phyloP scores from a whole-genome alignment of 2,888 invertebrate species.

The Campaea margaritaria region DNA sequence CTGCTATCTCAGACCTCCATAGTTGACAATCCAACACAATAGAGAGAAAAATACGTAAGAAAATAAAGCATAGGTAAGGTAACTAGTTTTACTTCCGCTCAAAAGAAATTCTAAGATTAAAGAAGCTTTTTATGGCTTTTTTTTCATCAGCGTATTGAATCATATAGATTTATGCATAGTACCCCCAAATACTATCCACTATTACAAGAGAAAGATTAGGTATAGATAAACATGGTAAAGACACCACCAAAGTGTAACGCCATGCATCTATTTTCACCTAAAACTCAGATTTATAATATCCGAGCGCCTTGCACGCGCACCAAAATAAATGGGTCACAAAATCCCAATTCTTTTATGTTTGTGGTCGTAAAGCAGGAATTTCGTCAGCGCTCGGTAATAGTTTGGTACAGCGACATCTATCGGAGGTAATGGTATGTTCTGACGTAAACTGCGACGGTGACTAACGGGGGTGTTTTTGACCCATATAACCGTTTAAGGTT shows the following conservation, averaged over 20 bases:
- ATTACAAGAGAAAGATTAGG: too few species aligned
- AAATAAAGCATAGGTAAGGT: too few species aligned
- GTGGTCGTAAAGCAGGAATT: conserved; percentile 58
- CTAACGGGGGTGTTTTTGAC: conserved; percentile 71
- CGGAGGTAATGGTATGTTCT: conserved; percentile 68
- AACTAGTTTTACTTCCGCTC: too few species aligned
- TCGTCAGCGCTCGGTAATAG: conserved; percentile 54
- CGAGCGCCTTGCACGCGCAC: conserved; percentile 40
- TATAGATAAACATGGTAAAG: not conserved
- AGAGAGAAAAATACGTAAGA: too few species aligned
- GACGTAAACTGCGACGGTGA: conserved; percentile 67
- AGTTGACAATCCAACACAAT: too few species aligned
- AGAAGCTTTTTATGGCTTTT: too few species aligned
- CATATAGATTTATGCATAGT: too few species aligned
- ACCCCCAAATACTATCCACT: too few species aligned
- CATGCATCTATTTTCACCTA: not conserved
- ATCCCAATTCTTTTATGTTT: conserved; percentile 61
- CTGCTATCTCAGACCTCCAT: too few species aligned
- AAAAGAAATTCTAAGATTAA: too few species aligned
- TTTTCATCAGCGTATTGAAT: too few species aligned
- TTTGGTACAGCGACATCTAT: conserved; percentile 77
- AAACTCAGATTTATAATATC: not conserved
- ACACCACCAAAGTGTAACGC: not conserved
- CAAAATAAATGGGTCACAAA: conserved; percentile 60
- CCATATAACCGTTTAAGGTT: conserved; percentile 63